These are phyloP conservation scores for Octodon degus DNA, from an alignment of 2,113 vertebrate species.

Conservation along the genomic window DNA sequence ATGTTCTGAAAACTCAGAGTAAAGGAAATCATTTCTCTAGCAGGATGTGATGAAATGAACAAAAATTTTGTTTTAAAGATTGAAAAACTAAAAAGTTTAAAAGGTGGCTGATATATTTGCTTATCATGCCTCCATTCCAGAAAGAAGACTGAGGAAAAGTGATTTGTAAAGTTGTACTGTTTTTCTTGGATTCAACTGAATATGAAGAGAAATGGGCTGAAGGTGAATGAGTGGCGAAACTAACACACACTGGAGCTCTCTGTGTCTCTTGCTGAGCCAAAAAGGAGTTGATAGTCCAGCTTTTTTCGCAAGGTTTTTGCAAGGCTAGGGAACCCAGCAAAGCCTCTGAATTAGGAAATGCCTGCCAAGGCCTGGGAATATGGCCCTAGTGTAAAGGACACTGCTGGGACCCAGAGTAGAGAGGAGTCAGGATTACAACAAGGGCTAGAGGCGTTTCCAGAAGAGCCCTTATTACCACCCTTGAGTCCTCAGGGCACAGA, in stretches of 20 bases:
- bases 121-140: not conserved
- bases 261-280: not conserved
- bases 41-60: not conserved
- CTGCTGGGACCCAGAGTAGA: not conserved
- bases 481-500: not conserved
- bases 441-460: not conserved
- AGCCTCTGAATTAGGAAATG: not conserved
- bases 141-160: not conserved
- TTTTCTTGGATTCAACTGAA: not conserved
- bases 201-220: not conserved
- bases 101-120: not conserved
- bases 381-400: not conserved
- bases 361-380: not conserved
- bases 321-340: not conserved
- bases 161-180: not conserved
- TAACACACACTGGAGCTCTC: accelerated
- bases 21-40: not conserved
- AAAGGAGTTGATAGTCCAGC: accelerated
- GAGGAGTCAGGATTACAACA: not conserved
- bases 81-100: not conserved
- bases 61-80: not conserved
- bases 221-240: not conserved
- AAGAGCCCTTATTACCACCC: not conserved
- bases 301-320: not conserved
- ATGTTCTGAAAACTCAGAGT: conserved; percentile 2